Base-by-base conservation (phyloP, 2,113 vertebrate genomes). In the Brachyhypopomus occidentalis region DNA sequence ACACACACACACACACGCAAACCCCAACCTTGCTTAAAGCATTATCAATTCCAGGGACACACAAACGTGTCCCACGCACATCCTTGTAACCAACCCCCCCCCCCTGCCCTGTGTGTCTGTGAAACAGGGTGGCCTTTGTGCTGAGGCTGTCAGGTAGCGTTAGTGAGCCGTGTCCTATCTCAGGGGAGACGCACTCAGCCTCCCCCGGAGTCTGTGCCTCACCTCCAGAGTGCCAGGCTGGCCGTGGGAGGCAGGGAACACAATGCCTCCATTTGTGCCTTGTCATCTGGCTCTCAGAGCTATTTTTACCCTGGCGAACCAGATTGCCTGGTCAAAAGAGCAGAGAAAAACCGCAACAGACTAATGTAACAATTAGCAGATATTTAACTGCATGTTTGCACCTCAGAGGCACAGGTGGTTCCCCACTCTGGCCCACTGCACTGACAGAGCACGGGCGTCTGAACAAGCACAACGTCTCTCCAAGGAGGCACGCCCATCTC, bases 241-340 rank as follows among this genome's bases (percentile, higher is more conserved):
- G 88, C 86, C 84, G 89, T 89, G 85, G 89, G 88, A 94, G 87
- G 92, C 87, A 89, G 25, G 89, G 78, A 81, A 86, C 87, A 96
- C 94, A 95, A 93, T 93, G 84, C 84, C 79, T 84, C 88, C 87
- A 90, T 93, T 94, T 95, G 92, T 93, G 88, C 83, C 66, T 90
- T 87, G 88, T 93, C 93, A 93, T 93, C 84, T 86, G 88, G 84
- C 85, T 90, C 91, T 90, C 86, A 92, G 86, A 90, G 90, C 86
- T 79, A 86, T 81, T 89, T 88, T 87, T 85, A 89, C 30, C 75
- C 74, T 55, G 75, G 67, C 25, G 22, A 12, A 67, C 5, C 36
- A 73, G 73, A 23, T 52, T 63, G 80, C 79, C 87, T 64, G 77
- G 85, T 83, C 89, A 90, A 86, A 86, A 88, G 25, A 84, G 90